These are phyloP conservation scores for Diarsia rubi DNA, from an alignment of 2,888 invertebrate genomes.

Conservation along the genomic window DNA sequence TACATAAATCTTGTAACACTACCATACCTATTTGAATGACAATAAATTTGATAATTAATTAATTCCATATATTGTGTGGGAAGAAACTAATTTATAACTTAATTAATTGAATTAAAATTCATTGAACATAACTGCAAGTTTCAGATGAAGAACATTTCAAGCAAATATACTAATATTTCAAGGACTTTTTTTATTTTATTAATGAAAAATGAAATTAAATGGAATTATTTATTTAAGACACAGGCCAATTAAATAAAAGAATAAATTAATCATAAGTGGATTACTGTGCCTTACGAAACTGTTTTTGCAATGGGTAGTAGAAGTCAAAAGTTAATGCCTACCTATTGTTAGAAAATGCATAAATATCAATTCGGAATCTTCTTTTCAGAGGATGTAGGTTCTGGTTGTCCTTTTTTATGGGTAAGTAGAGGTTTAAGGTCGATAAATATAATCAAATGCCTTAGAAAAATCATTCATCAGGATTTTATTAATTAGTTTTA, in stretches of 20 bases:
- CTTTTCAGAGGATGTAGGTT: background rate
- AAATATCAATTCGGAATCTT: no score
- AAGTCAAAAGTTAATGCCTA: background rate
- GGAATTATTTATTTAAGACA: no score
- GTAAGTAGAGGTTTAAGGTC: background rate
- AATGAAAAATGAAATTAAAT: no score
- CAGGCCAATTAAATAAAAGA: background rate
- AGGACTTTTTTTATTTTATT: background rate
- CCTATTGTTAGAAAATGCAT: no score
- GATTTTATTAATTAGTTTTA: background rate
- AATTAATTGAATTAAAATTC: background rate
- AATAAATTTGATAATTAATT: background rate
- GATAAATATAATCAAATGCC: background rate
- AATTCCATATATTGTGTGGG: background rate
- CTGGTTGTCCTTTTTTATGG: background rate
- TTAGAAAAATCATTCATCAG: background rate
- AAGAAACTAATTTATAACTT: constrained; percentile 10
- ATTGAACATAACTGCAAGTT: background rate
- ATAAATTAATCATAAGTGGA: background rate
- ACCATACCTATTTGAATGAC: background rate
- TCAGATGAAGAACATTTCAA: background rate
- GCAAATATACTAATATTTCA: background rate
- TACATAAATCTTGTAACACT: background rate
- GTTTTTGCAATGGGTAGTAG: background rate
- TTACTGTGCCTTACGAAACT: background rate